Percentiles rank a stretch among this genome's conserved stretches.
phyloP scores from a whole-genome alignment of 2,888 invertebrate genomes.

The Aphidius colemani region DNA sequence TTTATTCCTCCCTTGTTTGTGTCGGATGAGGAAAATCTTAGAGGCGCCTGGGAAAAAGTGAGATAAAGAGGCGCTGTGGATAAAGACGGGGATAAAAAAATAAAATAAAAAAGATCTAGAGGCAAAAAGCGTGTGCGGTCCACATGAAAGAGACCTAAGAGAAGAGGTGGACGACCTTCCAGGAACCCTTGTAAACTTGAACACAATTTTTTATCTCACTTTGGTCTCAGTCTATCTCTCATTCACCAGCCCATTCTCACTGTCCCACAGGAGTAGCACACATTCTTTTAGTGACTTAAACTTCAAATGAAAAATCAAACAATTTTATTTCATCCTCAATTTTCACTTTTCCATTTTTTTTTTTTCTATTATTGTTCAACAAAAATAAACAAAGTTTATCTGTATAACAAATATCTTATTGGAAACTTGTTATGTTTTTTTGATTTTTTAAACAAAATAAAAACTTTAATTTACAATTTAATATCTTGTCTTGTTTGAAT shows the following conservation, averaged over 20 bases:
- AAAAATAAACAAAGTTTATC: background rate
- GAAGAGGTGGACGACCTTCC: conserved; percentile 58
- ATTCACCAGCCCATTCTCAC: conserved; percentile 27
- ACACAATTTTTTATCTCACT: conserved; percentile 41
- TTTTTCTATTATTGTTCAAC: conserved; percentile 12
- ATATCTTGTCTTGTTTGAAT: no score
- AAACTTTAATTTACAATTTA: no score
- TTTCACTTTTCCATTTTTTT: background rate
- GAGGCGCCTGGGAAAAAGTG: conserved; percentile 36
- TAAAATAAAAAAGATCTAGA: conserved; percentile 24
- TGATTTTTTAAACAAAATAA: no score
- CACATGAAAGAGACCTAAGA: conserved; percentile 56
- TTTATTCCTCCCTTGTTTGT: conserved; percentile 19
- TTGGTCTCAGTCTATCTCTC: conserved; percentile 33
- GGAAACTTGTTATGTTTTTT: no score
- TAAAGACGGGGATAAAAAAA: conserved; percentile 20
- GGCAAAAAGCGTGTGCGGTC: conserved; percentile 37
- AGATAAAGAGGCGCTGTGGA: conserved; percentile 32
- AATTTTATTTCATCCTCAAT: background rate
- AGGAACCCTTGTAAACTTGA: conserved; percentile 58
- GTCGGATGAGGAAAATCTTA: conserved; percentile 32
- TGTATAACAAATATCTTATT: background rate
- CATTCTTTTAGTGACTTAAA: background rate
- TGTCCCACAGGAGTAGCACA: conserved; percentile 17
- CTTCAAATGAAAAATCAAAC: conserved; percentile 19